Evolutionary conservation across 2,888 invertebrate genomes (phyloP), one percentile per base, ranked within the genome.

Genomic region (Diarsia rubi): DNA sequence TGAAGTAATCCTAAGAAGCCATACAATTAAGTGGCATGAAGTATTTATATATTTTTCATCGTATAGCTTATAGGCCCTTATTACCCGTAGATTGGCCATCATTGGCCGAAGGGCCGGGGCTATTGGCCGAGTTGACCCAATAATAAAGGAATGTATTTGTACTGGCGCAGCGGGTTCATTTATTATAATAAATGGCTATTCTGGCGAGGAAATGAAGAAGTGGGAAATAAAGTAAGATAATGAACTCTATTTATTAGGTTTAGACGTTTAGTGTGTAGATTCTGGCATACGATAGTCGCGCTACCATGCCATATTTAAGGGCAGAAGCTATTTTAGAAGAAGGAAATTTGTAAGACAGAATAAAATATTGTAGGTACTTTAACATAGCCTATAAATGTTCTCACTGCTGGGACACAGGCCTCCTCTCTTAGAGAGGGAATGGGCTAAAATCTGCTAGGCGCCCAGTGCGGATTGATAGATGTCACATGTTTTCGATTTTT

Each of bases 131-230:
- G 37, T 73, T 78, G 62, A 73, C 73, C 57, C 45, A 73, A 79
- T 79, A 79, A 78, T 79, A 79, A 78, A 79, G 42, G 31, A 59
- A 62, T 62, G 21, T 79, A 57, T 67, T 21, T 44, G 44, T 68
- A 59, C 31, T 31, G 16, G 21, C 47, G 3, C 54, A 49, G n/a
- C 37, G 64, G 44, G 49, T 31, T 59, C 57, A 64, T 68, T 78
- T 72, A 63, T 79, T 67, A 67, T 66, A 78, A 66, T 78, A 78
- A 78, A 78, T 72, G 78, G 62, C 72, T 45, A 78, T 71, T 65
- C 65, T 54, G 31, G 21, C 19, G 31, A 37, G 63, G 21, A 49
- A 69, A 6, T 57, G 31, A 54, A 31, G 16, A 24, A 8, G n/a
- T 54, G 16, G 31, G 31, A 42, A 68, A 76, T 68, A 47, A 57